Evolutionary conservation across 2,113 vertebrate genomes (phyloP).

Genomic region (Nasalis larvatus): DNA sequence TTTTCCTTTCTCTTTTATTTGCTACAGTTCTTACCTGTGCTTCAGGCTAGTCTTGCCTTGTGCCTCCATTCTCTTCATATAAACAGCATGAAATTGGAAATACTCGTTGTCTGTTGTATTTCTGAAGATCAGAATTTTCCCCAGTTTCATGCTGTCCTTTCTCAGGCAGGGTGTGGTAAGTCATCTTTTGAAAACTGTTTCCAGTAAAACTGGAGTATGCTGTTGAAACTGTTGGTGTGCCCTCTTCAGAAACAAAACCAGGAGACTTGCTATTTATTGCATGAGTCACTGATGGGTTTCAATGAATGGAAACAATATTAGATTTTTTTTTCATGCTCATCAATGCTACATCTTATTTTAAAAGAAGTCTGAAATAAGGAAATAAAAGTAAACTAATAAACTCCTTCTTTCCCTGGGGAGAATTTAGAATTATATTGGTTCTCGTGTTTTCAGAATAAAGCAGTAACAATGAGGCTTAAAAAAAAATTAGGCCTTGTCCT

Average conservation of each 20-base stretch:
- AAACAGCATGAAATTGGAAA: constrained; percentile 12
- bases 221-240: background rate
- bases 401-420: background rate
- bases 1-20: constrained; percentile 31
- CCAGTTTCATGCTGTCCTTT: background rate
- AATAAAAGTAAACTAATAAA: background rate
- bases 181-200: constrained; percentile 22
- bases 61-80: background rate
- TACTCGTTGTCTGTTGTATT: background rate
- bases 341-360: background rate
- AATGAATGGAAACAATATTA: background rate
- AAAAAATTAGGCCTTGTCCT: background rate
- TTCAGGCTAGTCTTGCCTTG: background rate
- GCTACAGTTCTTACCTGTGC: background rate
- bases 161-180: background rate
- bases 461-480: background rate
- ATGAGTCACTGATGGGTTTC: constrained; percentile 13
- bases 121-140: background rate
- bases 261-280: background rate
- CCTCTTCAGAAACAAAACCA: background rate
- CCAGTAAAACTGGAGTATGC: background rate
- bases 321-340: background rate
- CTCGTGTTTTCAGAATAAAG: background rate
- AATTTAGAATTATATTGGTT: constrained; percentile 27
- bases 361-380: constrained; percentile 3